These are phyloP conservation scores for Aeoliscus strigatus DNA, from an alignment of 2,797 vertebrate species.

Conservation along the genomic window DNA sequence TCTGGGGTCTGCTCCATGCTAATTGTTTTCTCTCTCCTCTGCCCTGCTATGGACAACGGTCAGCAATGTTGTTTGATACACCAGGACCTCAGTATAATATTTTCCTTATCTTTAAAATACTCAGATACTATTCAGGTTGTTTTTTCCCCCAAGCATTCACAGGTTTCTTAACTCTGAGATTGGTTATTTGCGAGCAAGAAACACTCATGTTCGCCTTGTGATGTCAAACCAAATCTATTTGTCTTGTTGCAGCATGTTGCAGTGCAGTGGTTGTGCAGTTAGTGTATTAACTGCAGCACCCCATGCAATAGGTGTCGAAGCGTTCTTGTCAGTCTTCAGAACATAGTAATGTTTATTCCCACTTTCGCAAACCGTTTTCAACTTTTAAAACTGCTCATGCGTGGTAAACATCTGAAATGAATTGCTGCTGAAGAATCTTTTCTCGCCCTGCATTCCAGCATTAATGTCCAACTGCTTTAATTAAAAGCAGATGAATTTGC, in stretches of 20 bases:
- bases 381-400: slow-evolving; percentile 46
- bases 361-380: slow-evolving; percentile 27
- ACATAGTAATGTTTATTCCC: slow-evolving; percentile 23
- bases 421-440: slow-evolving; percentile 54
- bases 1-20: slow-evolving; percentile 52
- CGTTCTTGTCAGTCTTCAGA: slow-evolving; percentile 8
- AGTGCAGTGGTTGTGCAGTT: slow-evolving; percentile 4
- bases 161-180: too few relatives aligned
- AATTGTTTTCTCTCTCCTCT: slow-evolving; percentile 67
- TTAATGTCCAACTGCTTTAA: slow-evolving; percentile 51
- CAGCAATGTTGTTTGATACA: slow-evolving; percentile 36
- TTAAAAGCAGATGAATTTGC: slow-evolving; percentile 60
- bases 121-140: slow-evolving; percentile 3
- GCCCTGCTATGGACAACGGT: slow-evolving; percentile 65
- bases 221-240: slow-evolving; percentile 13
- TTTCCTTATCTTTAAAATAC: slow-evolving; percentile 35
- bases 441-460: slow-evolving; percentile 54
- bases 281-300: slow-evolving; percentile 15
- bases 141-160: not conserved
- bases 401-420: slow-evolving; percentile 56
- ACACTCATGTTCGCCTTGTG: not conserved
- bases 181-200: too few relatives aligned
- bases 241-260: not conserved
- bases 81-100: slow-evolving; percentile 29
- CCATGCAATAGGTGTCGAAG: slow-evolving; percentile 14